These are phyloP conservation scores for Erebia ligea DNA, from an alignment of 2,888 invertebrate genomes.

Conservation along the genomic window DNA sequence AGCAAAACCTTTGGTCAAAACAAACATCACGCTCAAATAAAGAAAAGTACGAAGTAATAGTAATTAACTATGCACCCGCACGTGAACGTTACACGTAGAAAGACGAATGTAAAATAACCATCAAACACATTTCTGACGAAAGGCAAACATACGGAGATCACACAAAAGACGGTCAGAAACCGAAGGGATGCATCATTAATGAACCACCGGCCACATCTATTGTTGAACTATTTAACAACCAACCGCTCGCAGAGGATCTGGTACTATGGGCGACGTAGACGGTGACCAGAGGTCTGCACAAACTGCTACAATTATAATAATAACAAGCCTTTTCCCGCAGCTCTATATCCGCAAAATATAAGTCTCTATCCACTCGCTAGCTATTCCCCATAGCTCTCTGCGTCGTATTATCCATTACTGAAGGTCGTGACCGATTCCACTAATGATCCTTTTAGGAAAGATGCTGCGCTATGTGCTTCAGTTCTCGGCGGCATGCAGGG, in stretches of 20 bases:
- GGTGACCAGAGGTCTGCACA: not conserved
- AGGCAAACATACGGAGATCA: slow-evolving; percentile 57
- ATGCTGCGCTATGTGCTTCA: too few species aligned
- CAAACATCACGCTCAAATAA: slow-evolving; percentile 35
- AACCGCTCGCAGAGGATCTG: slow-evolving; percentile 56
- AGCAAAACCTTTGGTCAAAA: slow-evolving; percentile 19
- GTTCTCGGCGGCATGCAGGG: too few species aligned
- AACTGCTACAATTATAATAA: not conserved
- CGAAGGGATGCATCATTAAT: slow-evolving; percentile 73
- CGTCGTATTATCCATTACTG: too few species aligned
- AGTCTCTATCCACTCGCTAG: too few species aligned
- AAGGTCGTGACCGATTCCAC: too few species aligned
- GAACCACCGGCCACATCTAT: slow-evolving; percentile 68
- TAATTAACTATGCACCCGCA: slow-evolving; percentile 42
- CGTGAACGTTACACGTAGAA: slow-evolving; percentile 34
- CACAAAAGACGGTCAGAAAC: slow-evolving; percentile 70
- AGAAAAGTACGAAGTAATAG: slow-evolving; percentile 39
- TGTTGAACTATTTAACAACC: slow-evolving; percentile 79
- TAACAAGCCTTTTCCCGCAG: not conserved
- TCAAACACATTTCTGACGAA: slow-evolving; percentile 42
- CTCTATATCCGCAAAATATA: not conserved
- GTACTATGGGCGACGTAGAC: slow-evolving; percentile 37
- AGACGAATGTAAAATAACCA: slow-evolving; percentile 45
- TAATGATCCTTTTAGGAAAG: too few species aligned
- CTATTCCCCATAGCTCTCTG: too few species aligned